These are phyloP conservation scores for Heliangelus exortis DNA, from an alignment of 2,797 vertebrate species.

Conservation along the genomic window DNA sequence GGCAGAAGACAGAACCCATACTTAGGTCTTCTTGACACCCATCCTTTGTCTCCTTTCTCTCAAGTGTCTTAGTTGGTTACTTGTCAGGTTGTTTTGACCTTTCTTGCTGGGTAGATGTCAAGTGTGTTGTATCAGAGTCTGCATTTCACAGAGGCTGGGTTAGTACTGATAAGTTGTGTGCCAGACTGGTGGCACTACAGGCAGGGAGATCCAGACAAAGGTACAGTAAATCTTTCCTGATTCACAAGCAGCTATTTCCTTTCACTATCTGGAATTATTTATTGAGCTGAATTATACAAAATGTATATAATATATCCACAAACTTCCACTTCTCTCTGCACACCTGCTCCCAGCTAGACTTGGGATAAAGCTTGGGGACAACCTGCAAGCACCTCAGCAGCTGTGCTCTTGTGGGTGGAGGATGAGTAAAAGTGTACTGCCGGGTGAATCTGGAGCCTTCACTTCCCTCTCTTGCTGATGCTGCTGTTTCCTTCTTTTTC, in stretches of 20 bases:
- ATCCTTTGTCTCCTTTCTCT: background rate
- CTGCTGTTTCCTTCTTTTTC: background rate
- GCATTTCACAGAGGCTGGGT: background rate
- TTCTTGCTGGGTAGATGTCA: background rate
- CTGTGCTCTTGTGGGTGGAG: background rate
- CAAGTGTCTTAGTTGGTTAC: background rate
- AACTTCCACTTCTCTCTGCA: background rate
- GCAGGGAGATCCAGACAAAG: background rate
- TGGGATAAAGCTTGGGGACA: background rate
- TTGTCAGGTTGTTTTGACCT: background rate
- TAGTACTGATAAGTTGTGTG: background rate
- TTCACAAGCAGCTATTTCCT: background rate
- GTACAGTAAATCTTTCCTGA: background rate
- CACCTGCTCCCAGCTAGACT: background rate
- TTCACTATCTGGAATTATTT: background rate
- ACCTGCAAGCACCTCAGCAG: background rate
- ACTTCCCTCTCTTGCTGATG: background rate
- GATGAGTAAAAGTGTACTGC: background rate
- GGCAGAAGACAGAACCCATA: background rate
- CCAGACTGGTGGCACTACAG: background rate
- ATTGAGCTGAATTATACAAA: background rate
- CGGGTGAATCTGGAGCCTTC: background rate
- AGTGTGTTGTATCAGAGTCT: background rate
- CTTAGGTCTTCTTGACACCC: background rate
- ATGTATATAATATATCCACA: background rate